Evolutionary conservation across 2,888 invertebrate species (phyloP), one percentile per base, ranked within the genome.

Genomic region (Hemithea aestivaria): DNA sequence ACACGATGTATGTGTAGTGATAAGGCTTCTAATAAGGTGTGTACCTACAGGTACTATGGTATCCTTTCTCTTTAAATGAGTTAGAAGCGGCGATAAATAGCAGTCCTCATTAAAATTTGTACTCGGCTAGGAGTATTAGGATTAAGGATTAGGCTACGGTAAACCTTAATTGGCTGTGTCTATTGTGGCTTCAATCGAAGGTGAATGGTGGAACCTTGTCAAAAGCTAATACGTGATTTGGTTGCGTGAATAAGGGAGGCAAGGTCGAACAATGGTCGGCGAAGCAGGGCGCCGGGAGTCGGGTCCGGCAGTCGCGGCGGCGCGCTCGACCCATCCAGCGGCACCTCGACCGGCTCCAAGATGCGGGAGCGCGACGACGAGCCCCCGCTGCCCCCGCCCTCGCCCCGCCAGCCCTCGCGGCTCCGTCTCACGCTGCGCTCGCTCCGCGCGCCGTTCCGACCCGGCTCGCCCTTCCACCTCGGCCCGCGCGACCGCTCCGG

Each of bases 401-500:
- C 56, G 49, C 64, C 57, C 55, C 58, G 51, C 33, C 58, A 47
- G 50, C 72, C 79, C 48, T 83, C 85, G 56, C 84, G 84, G 51
- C 75, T 88, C 53, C 82, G 80, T 51, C 84, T 82, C 58, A 84
- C 84, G 60, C 75, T 88, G 56, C 78, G 77, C 67, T 66, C 87
- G 71, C 74, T 88, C 40, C 79, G 87, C 56, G 73, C 84, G 53
- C 84, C 87, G 66, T 87, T 88, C 74, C 84, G 85, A 61, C 73
- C 78, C 72, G 77, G 75, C 58, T 83, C 87, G 77, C 82, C 84
- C 78, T 87, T 87, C 81, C 84, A 87, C 74, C 73, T 87, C 68
- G 81, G 77, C 55, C 67, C 84, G 68, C 66, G 77, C 71, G 79
- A 77, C 69, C 84, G 83, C 59, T 64, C 77, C 63, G 74, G 77